These are phyloP conservation scores for Chaitophorus viminalis DNA, from an alignment of 2,888 invertebrate species.

Conservation along the genomic window DNA sequence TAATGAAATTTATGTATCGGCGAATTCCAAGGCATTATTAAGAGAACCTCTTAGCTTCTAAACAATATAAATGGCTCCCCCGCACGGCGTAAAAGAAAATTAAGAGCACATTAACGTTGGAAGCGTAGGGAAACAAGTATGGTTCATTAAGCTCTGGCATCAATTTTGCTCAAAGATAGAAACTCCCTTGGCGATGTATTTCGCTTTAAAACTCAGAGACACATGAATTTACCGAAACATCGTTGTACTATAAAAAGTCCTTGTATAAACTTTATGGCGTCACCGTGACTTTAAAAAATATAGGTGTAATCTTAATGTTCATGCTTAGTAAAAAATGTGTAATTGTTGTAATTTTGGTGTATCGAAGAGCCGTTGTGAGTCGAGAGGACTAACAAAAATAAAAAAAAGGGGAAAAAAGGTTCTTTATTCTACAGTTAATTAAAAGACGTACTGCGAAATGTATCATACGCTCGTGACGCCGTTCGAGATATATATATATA, in stretches of 20 bases:
- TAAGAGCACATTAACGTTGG: constrained; percentile 57
- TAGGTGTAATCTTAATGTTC: neutral
- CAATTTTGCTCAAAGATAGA: constrained; percentile 58
- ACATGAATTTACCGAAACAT: constrained; percentile 45
- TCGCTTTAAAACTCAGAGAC: constrained; percentile 48
- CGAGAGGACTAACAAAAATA: neutral
- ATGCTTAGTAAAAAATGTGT: neutral
- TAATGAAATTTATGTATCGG: constrained; percentile 34
- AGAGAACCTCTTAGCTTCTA: constrained; percentile 47
- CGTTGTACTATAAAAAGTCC: constrained; percentile 9
- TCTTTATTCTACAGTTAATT: no score
- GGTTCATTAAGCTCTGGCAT: constrained; percentile 61
- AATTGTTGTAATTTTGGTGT: neutral
- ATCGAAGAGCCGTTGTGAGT: neutral
- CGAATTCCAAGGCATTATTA: constrained; percentile 11
- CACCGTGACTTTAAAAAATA: constrained; percentile 34
- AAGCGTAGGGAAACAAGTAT: constrained; percentile 56
- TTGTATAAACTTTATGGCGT: constrained; percentile 47
- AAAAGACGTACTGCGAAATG: no score
- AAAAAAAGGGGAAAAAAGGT: neutral
- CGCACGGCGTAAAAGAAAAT: constrained; percentile 60
- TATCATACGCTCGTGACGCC: no score
- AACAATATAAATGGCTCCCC: constrained; percentile 60
- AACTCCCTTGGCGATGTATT: constrained; percentile 55
- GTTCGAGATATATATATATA: no score